Conservation (phyloP, 2,113 vertebrate species). For the Pica pica region DNA sequence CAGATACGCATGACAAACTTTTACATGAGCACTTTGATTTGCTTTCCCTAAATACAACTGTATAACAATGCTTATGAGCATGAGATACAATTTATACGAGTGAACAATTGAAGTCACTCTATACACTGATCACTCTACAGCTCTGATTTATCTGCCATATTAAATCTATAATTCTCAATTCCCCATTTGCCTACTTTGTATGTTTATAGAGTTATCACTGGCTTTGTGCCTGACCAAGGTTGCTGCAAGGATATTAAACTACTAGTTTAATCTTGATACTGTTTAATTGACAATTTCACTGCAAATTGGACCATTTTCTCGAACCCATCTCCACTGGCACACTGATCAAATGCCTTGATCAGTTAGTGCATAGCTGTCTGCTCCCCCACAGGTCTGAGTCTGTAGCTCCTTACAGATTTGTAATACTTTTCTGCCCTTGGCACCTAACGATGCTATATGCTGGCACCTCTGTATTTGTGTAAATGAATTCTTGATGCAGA, state of each 20-base stretch:
- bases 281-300: neutral
- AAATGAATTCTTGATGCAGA: neutral
- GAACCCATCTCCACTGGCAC: neutral
- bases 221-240: neutral
- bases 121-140: neutral
- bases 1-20: neutral
- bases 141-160: neutral
- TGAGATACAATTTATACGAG: neutral
- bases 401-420: neutral
- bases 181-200: neutral
- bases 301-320: neutral
- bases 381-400: neutral
- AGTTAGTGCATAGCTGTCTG: neutral
- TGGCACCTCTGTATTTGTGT: neutral
- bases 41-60: neutral
- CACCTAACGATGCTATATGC: neutral
- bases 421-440: neutral
- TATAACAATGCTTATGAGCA: neutral
- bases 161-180: neutral
- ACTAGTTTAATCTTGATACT: neutral
- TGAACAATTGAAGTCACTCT: neutral
- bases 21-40: neutral
- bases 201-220: neutral
- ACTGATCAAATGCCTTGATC: neutral
- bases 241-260: neutral